Percentiles rank a stretch among this genome's conserved stretches.
Conservation (phyloP, 2,797 vertebrate species). For the Tokudaia muenninki region DNA sequence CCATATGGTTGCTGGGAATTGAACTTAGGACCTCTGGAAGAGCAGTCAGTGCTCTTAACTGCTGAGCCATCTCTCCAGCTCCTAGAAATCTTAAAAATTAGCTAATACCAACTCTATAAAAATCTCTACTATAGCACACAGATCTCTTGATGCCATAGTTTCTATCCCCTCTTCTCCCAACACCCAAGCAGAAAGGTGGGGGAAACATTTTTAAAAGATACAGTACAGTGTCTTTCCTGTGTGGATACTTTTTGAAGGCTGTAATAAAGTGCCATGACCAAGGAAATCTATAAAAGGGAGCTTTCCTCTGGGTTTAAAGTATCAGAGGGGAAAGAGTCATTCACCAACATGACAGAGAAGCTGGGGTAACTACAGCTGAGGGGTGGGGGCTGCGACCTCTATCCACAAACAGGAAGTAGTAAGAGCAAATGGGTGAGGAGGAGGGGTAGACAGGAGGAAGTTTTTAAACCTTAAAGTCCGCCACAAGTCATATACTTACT, state of each 20-base stretch:
- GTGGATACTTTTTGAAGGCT: neutral
- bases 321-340: neutral
- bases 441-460: too few species aligned
- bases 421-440: neutral
- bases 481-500: neutral
- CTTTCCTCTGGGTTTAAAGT: neutral
- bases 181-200: neutral
- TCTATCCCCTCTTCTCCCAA: neutral
- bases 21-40: too few species aligned
- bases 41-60: too few species aligned
- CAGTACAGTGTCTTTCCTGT: neutral
- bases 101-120: constrained; percentile 51
- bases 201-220: neutral
- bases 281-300: neutral
- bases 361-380: neutral
- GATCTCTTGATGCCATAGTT: constrained; percentile 17
- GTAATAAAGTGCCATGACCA: neutral
- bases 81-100: constrained; percentile 42
- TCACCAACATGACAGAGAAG: neutral
- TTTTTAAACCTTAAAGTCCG: neutral
- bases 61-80: too few species aligned
- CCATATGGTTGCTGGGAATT: too few species aligned
- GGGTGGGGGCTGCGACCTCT: neutral
- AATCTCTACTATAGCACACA: neutral
- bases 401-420: neutral